Evolutionary conservation across 2,797 vertebrate genomes (phyloP).

Genomic region (Anguilla marmorata): DNA sequence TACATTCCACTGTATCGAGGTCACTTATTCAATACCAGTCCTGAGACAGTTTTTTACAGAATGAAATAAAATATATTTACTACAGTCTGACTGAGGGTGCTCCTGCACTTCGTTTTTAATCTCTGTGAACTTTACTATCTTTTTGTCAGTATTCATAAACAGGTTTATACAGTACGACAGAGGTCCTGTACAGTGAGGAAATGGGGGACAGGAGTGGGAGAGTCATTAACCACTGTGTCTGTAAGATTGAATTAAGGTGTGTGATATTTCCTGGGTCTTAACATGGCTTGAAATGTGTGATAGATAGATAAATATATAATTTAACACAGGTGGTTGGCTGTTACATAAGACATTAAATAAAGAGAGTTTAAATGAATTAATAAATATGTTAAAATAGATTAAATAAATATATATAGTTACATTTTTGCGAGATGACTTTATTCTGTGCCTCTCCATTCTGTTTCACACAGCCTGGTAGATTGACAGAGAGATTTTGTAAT

Average conservation of each 20-base stretch:
- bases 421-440: not conserved
- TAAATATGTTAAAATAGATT: not conserved
- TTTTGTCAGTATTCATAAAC: not conserved
- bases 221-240: not conserved
- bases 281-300: not conserved
- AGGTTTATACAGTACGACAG: not conserved
- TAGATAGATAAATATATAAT: not conserved
- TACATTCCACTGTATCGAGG: not conserved
- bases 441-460: not conserved
- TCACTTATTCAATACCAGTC: not conserved
- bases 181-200: not conserved
- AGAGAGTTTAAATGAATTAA: not conserved
- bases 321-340: not conserved
- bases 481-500: not conserved
- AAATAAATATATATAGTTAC: not conserved
- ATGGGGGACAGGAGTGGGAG: not conserved
- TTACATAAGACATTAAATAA: slow-evolving; percentile 6
- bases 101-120: not conserved
- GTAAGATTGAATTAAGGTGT: not conserved
- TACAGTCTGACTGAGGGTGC: not conserved
- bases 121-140: not conserved
- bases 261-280: not conserved
- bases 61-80: not conserved
- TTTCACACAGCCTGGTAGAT: not conserved
- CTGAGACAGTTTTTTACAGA: not conserved